These are phyloP conservation scores for Drosophila mayri DNA, from an alignment of 1,140 invertebrate species.

Conservation along the genomic window DNA sequence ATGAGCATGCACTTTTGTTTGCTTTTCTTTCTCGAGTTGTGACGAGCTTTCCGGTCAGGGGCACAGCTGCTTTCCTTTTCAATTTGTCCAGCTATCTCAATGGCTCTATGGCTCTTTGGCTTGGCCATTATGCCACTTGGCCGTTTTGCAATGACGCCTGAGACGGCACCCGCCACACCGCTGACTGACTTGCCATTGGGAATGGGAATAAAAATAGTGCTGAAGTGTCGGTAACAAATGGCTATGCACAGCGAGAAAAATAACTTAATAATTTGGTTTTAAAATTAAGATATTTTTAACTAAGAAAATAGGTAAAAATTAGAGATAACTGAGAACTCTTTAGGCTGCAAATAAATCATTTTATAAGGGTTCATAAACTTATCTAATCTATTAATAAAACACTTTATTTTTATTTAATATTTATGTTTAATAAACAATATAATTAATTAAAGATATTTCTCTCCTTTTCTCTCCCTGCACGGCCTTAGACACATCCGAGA, in stretches of 20 bases:
- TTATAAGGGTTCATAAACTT: not conserved
- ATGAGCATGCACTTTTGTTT: constrained; percentile 72
- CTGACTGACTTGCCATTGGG: constrained; percentile 50
- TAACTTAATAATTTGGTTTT: not conserved
- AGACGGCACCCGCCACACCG: not conserved
- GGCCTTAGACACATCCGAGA: constrained; percentile 15
- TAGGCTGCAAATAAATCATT: not conserved
- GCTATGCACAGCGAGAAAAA: constrained; percentile 46
- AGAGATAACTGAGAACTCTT: not conserved
- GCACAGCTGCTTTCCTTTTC: constrained; percentile 75
- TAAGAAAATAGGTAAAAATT: not conserved
- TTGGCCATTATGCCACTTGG: constrained; percentile 73
- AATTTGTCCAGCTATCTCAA: constrained; percentile 42
- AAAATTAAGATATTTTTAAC: not conserved
- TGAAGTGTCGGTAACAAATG: constrained; percentile 57
- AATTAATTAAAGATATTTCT: not conserved
- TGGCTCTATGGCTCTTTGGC: constrained; percentile 57
- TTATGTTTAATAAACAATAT: not conserved
- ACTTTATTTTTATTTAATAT: not conserved
- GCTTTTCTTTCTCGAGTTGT: constrained; percentile 28
- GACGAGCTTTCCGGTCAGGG: constrained; percentile 71
- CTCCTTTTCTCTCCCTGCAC: constrained; percentile 3
- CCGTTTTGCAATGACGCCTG: constrained; percentile 61
- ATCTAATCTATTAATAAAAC: no score
- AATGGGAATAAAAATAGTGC: constrained; percentile 20